Conservation (phyloP, 2,888 invertebrate genomes). For the Ecliptopera silaceata region DNA sequence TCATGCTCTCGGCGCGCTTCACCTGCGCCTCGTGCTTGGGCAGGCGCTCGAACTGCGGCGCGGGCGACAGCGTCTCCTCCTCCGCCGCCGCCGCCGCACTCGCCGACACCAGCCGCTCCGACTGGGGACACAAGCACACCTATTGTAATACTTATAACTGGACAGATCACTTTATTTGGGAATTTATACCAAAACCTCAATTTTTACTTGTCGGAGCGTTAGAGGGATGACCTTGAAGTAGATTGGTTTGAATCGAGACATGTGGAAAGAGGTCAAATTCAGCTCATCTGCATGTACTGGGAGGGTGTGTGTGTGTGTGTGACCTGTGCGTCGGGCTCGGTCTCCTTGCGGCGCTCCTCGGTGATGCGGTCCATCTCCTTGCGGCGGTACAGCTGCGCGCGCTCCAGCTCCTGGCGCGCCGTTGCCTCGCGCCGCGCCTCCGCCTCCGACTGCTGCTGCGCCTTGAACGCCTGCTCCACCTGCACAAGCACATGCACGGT, state of each 20-base stretch:
- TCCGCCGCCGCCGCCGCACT: constrained; percentile 43
- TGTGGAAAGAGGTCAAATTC: too few species aligned
- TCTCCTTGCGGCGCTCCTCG: constrained; percentile 89
- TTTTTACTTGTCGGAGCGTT: too few species aligned
- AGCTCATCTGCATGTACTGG: too few species aligned
- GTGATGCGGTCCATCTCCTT: constrained; percentile 96
- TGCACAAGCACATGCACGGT: too few species aligned
- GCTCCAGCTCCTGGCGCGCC: constrained; percentile 91
- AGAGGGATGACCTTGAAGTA: too few species aligned
- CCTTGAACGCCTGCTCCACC: constrained; percentile 93
- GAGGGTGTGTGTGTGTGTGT: too few species aligned
- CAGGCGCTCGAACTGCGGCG: constrained; percentile 84
- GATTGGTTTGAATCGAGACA: too few species aligned
- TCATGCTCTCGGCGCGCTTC: constrained; percentile 96
- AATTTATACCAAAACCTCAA: too few species aligned
- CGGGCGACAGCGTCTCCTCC: constrained; percentile 62
- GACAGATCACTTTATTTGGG: too few species aligned
- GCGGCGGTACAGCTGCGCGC: constrained; percentile 91
- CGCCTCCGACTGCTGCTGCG: constrained; percentile 90
- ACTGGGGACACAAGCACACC: constrained; percentile 6
- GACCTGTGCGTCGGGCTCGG: constrained; percentile 51
- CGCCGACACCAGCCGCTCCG: constrained; percentile 3
- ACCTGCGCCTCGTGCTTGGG: constrained; percentile 84
- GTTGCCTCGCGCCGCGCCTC: constrained; percentile 89
- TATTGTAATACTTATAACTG: too few species aligned